Evolutionary conservation across 2,888 invertebrate genomes (phyloP).

Genomic region (Cheilosia vernalis): DNA sequence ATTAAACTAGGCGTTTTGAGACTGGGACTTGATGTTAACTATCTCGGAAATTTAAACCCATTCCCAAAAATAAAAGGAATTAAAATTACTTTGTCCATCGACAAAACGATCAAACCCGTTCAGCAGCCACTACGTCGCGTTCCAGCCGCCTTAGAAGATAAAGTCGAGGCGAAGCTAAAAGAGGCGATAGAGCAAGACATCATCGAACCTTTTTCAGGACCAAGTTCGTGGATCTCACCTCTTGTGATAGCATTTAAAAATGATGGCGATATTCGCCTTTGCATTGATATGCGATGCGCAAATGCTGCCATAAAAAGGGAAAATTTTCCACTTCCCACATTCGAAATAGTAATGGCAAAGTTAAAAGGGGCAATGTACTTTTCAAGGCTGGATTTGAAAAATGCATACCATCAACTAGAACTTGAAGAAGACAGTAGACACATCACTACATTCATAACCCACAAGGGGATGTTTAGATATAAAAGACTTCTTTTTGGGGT

Average conservation of each 20-base stretch:
- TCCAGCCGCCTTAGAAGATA: slow-evolving; percentile 75
- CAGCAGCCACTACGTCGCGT: slow-evolving; percentile 77
- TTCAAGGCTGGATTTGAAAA: slow-evolving; percentile 78
- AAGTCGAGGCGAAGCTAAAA: slow-evolving; percentile 52
- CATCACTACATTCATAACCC: slow-evolving; percentile 48
- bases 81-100: slow-evolving; percentile 76
- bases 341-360: slow-evolving; percentile 69
- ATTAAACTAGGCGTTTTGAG: slow-evolving; percentile 27
- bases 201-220: slow-evolving; percentile 78
- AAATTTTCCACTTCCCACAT: slow-evolving; percentile 70
- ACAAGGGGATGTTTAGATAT: slow-evolving; percentile 76
- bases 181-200: slow-evolving; percentile 74
- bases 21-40: slow-evolving; percentile 35
- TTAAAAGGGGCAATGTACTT: slow-evolving; percentile 74
- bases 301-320: slow-evolving; percentile 77
- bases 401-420: slow-evolving; percentile 77
- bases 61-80: slow-evolving; percentile 77
- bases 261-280: slow-evolving; percentile 77
- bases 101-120: slow-evolving; percentile 76
- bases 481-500: slow-evolving; percentile 80
- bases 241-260: slow-evolving; percentile 78
- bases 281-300: slow-evolving; percentile 79
- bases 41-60: slow-evolving; percentile 20
- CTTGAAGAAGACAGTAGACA: slow-evolving; percentile 34
- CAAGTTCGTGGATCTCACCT: slow-evolving; percentile 79